Percentiles rank a stretch among this genome's conserved stretches.
Evolutionary conservation across 2,113 vertebrate species (phyloP).

Genomic region (Phycodurus eques): DNA sequence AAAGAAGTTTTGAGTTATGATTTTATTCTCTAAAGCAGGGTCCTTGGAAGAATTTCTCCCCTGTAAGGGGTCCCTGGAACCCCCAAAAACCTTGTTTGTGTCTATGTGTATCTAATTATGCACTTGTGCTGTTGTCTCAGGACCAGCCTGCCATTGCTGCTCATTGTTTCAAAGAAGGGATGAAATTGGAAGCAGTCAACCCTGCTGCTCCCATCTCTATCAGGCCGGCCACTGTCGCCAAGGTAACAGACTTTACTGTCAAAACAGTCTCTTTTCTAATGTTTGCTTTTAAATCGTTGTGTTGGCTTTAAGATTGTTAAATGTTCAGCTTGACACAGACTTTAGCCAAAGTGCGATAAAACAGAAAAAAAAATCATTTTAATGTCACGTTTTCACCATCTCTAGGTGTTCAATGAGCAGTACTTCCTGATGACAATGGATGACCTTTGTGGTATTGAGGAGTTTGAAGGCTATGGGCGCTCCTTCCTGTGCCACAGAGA

Average conservation of each 20-base stretch:
- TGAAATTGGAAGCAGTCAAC: slow-evolving; percentile 95
- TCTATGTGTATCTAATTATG: neutral
- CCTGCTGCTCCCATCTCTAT: slow-evolving; percentile 87
- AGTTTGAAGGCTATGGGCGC: slow-evolving; percentile 62
- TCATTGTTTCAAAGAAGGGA: slow-evolving; percentile 87
- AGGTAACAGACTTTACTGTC: slow-evolving; percentile 76
- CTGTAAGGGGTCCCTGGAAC: neutral
- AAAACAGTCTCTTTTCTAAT: neutral
- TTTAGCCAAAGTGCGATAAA: neutral
- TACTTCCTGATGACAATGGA: slow-evolving; percentile 91
- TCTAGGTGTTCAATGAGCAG: slow-evolving; percentile 85
- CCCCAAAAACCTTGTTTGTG: neutral
- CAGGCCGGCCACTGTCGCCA: slow-evolving; percentile 87
- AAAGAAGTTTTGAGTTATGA: neutral
- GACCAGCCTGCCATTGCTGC: slow-evolving; percentile 80
- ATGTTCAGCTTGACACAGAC: neutral
- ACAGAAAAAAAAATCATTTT: neutral
- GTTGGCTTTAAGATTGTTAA: neutral
- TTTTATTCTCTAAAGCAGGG: neutral
- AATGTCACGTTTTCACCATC: neutral
- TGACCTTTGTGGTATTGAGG: slow-evolving; percentile 77
- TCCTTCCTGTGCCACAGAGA: slow-evolving; percentile 77
- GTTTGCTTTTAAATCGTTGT: neutral
- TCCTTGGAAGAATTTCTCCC: neutral
- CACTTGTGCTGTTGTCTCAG: slow-evolving; percentile 65